Evolutionary conservation across 2,888 invertebrate species (phyloP), one percentile per base, ranked within the genome.

Genomic region (Drosophila multiciliata): DNA sequence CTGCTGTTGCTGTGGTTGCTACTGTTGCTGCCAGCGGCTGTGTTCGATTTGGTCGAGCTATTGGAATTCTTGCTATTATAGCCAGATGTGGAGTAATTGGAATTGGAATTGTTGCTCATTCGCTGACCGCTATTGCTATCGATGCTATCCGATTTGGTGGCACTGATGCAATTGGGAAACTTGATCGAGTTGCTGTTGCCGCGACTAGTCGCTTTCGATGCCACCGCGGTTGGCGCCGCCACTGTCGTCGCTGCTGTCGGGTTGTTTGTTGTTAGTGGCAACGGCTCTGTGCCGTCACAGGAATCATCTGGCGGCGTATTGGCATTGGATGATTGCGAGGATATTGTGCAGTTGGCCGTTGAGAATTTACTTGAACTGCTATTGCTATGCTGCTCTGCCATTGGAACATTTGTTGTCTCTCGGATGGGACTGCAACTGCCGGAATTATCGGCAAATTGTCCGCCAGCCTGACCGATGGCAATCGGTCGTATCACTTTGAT

Each of bases 301-400:
- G 68, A 66, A 38, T 92, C 92, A 53, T 92, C 92, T 29, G 92
- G 91, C 52, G 91, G 90, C 49, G 91, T 91, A 71, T 90, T 90
- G 67, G 89, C 90, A 80, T 86, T 90, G 62, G 92, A 92, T 71
- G 93, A 93, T 63, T 92, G 92, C 67, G 93, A 92, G 68, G 93
- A 93, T 89, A 92, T 92, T 73, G 93, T 93, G 84, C 93, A 93
- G 82, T 93, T 93, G 82, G 93, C 93, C 79, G 93, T 93, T 61
- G 93, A 93, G 83, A 93, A 93, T 85, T 93, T 93, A 59, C 93
- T 93, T 49, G 93, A 92, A 78, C 91, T 92, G 80, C 92, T 92
- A 82, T 90, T 92, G 87, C 91, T 91, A 82, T 91, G 89, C 80
- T 91, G 76, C 76, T 38, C 72, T 80, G 5, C 66, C 45, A 17